These are phyloP conservation scores for Sus cebifrons DNA, from an alignment of 2,797 vertebrate genomes.

Conservation along the genomic window DNA sequence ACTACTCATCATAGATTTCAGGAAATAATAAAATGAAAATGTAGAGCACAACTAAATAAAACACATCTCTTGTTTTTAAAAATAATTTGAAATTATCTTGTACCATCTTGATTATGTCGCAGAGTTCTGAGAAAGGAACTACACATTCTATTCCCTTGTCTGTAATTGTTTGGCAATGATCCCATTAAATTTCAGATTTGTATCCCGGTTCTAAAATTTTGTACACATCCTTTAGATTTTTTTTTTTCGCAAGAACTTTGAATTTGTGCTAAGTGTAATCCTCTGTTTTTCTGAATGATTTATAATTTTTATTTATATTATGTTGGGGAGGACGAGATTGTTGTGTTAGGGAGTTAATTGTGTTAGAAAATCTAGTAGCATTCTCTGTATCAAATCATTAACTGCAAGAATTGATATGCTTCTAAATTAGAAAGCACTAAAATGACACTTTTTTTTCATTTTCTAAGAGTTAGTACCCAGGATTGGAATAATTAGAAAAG, in stretches of 20 bases:
- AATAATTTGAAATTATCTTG: slow-evolving; percentile 43
- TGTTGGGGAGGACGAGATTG: background rate
- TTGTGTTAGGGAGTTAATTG: background rate
- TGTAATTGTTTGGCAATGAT: background rate
- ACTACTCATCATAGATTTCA: slow-evolving; percentile 76
- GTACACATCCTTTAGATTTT: background rate
- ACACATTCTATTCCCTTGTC: background rate
- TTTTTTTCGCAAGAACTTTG: background rate
- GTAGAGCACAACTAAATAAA: slow-evolving; percentile 59
- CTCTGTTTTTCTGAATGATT: background rate
- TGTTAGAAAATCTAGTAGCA: slow-evolving; percentile 27
- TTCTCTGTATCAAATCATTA: slow-evolving; percentile 11
- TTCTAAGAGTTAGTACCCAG: background rate
- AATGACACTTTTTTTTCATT: background rate
- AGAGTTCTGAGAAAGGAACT: background rate
- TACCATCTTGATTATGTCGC: background rate
- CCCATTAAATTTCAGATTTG: background rate
- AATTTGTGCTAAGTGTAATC: background rate
- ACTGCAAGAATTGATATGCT: background rate
- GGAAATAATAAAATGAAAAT: slow-evolving; percentile 70
- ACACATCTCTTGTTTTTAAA: slow-evolving; percentile 47
- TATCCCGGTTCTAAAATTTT: background rate
- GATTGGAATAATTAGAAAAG: slow-evolving; percentile 26
- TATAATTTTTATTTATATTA: slow-evolving; percentile 28
- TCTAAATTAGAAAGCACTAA: slow-evolving; percentile 32